Base-by-base conservation (phyloP, 1,140 invertebrate species). In the Tetramorium parvispinum region DNA sequence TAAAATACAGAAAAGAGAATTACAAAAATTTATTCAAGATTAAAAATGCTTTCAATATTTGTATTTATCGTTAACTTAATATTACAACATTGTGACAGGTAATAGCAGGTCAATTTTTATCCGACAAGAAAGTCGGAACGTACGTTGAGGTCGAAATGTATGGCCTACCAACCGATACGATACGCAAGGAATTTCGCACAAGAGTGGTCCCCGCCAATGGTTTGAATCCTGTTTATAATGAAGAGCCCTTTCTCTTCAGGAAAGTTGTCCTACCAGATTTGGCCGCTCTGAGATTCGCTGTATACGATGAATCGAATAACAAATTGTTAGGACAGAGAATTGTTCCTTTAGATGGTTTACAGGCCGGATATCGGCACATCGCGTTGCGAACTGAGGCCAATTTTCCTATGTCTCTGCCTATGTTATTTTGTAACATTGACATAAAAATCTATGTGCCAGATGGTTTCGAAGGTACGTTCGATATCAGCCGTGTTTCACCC, bases 111-210 rank as follows among this genome's bases (percentile, higher is more conserved):
- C 99, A 99, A 96, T 99, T 99, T 96, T 97, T 99, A 91, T 99
- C 99, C 0, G 99, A 99, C 94, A 99, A 99, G 95, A 99, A 99
- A 95, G 98, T 98, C 61, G 99, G 99, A 10, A 99, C 99, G 2
- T 99, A 99, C 95, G 99, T 99, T 11, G 99, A 99, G 95, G 99
- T 99, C 37, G 99, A 99, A 95, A 99, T 99, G 99, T 99, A 99
- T 95, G 99, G 99, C 68, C 96, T 99, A 89, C 99, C 99, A 2
- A 99, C 99, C 0, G 99, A 99, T 95, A 99, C 99, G 40, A 99
- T 99, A 91, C 96, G 99, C 40, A 99, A 99, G 94, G 99, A 99
- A 95, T 99, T 99, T 94, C 96, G 99, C 21, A 99, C 99, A 0
- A 96, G 98, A 89, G 97, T 99, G 95, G 98, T 99, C 78, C 99